Conservation (phyloP, 2,888 invertebrate species). For the Diadegma fenestrale region DNA sequence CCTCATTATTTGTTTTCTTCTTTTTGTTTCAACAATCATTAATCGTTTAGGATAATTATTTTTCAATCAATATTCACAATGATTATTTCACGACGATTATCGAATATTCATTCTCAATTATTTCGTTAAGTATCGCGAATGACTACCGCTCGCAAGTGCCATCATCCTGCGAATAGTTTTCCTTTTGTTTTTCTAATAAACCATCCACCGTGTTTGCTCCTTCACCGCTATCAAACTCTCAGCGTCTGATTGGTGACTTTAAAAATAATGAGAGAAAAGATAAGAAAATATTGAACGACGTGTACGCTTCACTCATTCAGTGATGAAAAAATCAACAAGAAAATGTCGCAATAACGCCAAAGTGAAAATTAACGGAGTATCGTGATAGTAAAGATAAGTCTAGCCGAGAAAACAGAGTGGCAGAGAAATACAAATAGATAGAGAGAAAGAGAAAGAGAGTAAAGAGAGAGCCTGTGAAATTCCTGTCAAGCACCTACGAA, state of each 20-base stretch:
- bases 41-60: conserved; percentile 19
- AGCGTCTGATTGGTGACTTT: conserved; percentile 20
- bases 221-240: conserved; percentile 5
- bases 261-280: conserved; percentile 42
- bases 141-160: conserved; percentile 9
- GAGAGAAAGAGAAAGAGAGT: conserved; percentile 45
- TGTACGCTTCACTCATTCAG: conserved; percentile 35
- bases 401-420: conserved; percentile 55
- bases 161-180: conserved; percentile 17
- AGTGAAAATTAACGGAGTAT: conserved; percentile 33
- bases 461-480: conserved; percentile 59
- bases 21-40: conserved; percentile 12
- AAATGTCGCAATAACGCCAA: conserved; percentile 19
- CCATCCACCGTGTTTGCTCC: conserved; percentile 45
- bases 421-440: conserved; percentile 50
- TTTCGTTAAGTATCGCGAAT: conserved; percentile 15
- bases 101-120: conserved; percentile 6
- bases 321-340: conserved; percentile 24
- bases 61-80: conserved; percentile 37
- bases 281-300: conserved; percentile 38
- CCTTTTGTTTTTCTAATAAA: background rate
- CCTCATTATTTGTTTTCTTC: background rate
- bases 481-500: conserved; percentile 64
- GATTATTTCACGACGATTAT: conserved; percentile 16
- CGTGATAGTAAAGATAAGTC: conserved; percentile 27